Evolutionary conservation across 2,797 vertebrate genomes (phyloP), one percentile per base, ranked within the genome.

Genomic region (Mastacembelus armatus): DNA sequence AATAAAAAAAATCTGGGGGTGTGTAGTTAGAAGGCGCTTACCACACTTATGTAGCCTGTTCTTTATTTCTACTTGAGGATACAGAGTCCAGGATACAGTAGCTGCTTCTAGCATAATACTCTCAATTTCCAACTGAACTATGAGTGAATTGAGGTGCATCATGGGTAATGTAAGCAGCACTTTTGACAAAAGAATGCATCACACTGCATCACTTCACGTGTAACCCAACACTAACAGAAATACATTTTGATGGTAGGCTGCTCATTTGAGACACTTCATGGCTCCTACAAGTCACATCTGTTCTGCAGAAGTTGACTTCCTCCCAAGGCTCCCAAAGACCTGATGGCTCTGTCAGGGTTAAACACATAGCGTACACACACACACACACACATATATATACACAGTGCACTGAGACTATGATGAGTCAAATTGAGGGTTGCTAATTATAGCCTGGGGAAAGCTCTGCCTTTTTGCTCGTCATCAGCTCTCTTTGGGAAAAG

Each of bases 381-480:
- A 32, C 58, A 43, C 55, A 32, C 44, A 36, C 21, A 36, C 40
- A 39, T 62, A 48, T 40, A 29, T 50, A 43, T 62, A 55, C 44
- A 45, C 65, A 47, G 54, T 38, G 57, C 29, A 68, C 61, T 21
- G 33, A 73, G 71, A 66, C 62, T 62, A 55, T 59, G 80, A 86
- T 77, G 83, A 85, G 74, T 88, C 82, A 88, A 88, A 90, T 84
- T 86, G 84, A 81, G 84, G 86, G 83, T 84, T 82, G 73, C 89
- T 91, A 91, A 91, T 91, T 89, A 89, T 87, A 87, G 88, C 90
- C 84, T 54, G 42, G 67, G 82, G 82, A 73, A 78, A 81, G 65
- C 82, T 85, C 80, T 65, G 64, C 58, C 66, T 50, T 83, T 79
- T 55, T 74, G 58, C 80, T 80, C 73, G 14, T 82, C 74, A 80